Percentiles rank a stretch among this genome's conserved stretches.
phyloP scores from a whole-genome alignment of 1,140 invertebrate genomes.

The Pteromalus puparum region DNA sequence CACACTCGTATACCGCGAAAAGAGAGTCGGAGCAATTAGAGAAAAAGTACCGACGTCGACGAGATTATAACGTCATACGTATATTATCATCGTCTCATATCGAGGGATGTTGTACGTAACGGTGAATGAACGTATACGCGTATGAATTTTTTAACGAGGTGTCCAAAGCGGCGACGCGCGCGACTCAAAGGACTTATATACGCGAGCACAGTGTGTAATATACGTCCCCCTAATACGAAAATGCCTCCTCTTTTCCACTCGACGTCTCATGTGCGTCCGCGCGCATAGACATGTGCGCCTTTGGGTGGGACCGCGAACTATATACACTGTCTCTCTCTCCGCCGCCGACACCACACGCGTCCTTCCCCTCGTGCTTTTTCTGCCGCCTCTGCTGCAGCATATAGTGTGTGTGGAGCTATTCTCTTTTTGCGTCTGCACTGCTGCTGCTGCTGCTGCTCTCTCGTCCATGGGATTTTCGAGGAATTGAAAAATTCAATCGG shows the following conservation, averaged over 20 bases:
- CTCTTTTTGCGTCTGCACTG: constrained; percentile 33
- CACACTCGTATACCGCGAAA: neutral
- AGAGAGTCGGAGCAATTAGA: constrained; percentile 9
- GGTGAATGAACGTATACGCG: neutral
- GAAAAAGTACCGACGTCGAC: neutral
- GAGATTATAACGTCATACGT: neutral
- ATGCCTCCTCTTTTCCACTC: constrained; percentile 37
- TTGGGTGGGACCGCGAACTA: constrained; percentile 46
- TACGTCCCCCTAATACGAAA: constrained; percentile 6
- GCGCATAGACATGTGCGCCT: constrained; percentile 12
- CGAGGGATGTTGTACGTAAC: neutral
- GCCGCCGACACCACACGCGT: neutral
- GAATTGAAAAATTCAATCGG: constrained; percentile 29
- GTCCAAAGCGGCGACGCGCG: neutral
- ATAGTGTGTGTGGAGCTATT: neutral
- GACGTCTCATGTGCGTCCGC: constrained; percentile 9
- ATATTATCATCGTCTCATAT: neutral
- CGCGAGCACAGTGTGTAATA: neutral
- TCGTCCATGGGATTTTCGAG: neutral
- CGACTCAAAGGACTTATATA: neutral
- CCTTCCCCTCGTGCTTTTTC: constrained; percentile 10
- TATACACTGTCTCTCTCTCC: constrained; percentile 7
- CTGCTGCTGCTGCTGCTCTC: neutral
- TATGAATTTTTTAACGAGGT: constrained; percentile 38
- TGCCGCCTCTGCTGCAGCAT: neutral